Evolutionary conservation across 35 echinoderm and acorn worm species (phyloP).

Genomic region (Heliocidaris tuberculata): DNA sequence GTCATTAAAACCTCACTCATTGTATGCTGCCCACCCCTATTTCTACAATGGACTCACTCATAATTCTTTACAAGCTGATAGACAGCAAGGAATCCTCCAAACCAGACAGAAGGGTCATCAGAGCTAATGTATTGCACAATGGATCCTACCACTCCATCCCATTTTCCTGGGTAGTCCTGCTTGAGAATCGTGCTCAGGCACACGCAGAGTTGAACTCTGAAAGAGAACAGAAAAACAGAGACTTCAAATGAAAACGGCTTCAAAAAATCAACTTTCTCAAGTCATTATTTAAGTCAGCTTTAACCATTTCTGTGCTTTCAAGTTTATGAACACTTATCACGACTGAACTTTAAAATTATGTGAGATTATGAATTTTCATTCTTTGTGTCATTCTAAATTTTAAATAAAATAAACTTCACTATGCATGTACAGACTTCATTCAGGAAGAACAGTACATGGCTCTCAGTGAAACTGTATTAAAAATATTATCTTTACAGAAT

Average conservation of each 20-base stretch:
- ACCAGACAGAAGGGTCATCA: slow-evolving; percentile 67
- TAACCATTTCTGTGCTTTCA: background rate
- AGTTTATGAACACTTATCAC: background rate
- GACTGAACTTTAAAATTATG: too few relatives aligned
- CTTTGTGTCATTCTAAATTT: too few relatives aligned
- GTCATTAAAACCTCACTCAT: background rate
- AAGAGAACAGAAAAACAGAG: background rate
- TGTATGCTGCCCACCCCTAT: background rate
- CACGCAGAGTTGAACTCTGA: slow-evolving; percentile 91
- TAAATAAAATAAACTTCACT: too few relatives aligned
- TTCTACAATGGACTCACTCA: slow-evolving; percentile 72
- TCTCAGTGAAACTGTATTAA: too few relatives aligned
- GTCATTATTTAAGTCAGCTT: background rate
- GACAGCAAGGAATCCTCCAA: slow-evolving; percentile 81
- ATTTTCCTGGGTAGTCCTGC: slow-evolving; percentile 90
- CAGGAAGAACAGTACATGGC: too few relatives aligned
- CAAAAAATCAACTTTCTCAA: background rate
- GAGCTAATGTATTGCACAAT: slow-evolving; percentile 65
- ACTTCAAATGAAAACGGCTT: background rate
- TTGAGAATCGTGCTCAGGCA: slow-evolving; percentile 87
- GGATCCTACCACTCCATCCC: slow-evolving; percentile 66
- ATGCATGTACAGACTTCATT: too few relatives aligned
- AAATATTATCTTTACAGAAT: too few relatives aligned
- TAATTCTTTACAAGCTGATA: slow-evolving; percentile 97
- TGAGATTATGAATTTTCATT: too few relatives aligned